Conservation (phyloP, 2,113 vertebrate species). For the Tricholaema leucomelas region DNA sequence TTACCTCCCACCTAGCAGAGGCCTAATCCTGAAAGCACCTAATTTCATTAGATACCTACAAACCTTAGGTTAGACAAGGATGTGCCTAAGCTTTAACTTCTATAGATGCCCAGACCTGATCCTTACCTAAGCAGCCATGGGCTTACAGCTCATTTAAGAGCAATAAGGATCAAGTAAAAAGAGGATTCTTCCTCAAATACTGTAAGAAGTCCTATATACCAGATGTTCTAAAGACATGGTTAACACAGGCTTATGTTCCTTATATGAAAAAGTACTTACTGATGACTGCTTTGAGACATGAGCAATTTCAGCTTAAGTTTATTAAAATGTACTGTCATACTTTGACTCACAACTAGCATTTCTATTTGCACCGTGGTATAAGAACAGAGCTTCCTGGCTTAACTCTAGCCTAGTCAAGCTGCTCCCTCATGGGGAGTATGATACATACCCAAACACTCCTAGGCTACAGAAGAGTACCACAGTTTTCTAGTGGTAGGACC, state of each 20-base stretch:
- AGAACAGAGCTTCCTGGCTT: neutral
- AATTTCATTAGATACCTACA: slow-evolving; percentile 30
- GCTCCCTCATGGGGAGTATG: neutral
- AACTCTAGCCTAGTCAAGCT: neutral
- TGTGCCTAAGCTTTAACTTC: slow-evolving; percentile 10
- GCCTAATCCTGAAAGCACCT: slow-evolving; percentile 13
- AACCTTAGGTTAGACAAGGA: slow-evolving; percentile 28
- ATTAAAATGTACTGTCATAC: slow-evolving; percentile 18
- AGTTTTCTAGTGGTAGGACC: neutral
- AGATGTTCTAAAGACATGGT: neutral
- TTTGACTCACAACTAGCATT: neutral
- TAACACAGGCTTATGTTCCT: slow-evolving; percentile 14
- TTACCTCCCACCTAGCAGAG: neutral
- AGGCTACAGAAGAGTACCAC: neutral
- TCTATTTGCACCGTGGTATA: neutral
- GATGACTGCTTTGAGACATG: neutral
- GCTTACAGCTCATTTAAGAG: slow-evolving; percentile 42
- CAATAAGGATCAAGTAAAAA: slow-evolving; percentile 44
- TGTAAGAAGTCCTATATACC: neutral
- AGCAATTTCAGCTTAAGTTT: slow-evolving; percentile 14
- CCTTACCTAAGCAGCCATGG: slow-evolving; percentile 14
- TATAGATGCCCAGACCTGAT: neutral
- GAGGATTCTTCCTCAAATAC: slow-evolving; percentile 27
- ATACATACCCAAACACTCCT: neutral
- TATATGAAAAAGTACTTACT: neutral